These are phyloP conservation scores for Ophraella communa DNA, from an alignment of 2,888 invertebrate genomes.

Conservation along the genomic window DNA sequence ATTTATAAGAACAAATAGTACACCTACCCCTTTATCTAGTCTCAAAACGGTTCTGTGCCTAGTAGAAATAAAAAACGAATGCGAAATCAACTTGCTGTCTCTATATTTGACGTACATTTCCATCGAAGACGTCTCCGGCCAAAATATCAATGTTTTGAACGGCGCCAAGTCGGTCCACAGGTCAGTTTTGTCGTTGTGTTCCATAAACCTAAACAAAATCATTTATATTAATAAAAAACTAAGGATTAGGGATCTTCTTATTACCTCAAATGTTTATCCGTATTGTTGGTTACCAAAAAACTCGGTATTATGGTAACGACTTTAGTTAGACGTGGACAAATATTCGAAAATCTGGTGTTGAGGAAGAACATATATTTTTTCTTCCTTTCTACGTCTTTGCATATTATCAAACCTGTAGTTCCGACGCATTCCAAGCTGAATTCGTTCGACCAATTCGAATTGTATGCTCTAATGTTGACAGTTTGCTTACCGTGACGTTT, in stretches of 20 bases:
- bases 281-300: slow-evolving; percentile 78
- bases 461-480: slow-evolving; percentile 66
- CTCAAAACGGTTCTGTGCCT: slow-evolving; percentile 76
- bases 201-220: slow-evolving; percentile 80
- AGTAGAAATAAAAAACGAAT: slow-evolving; percentile 75
- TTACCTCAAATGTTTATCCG: slow-evolving; percentile 62
- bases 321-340: slow-evolving; percentile 77
- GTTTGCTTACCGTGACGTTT: slow-evolving; percentile 63
- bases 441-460: slow-evolving; percentile 71
- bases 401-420: slow-evolving; percentile 77
- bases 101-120: slow-evolving; percentile 80
- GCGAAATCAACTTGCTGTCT: slow-evolving; percentile 77
- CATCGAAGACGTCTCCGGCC: slow-evolving; percentile 84
- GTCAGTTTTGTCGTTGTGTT: slow-evolving; percentile 83
- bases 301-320: slow-evolving; percentile 81
- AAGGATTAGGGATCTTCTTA: background rate
- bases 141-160: slow-evolving; percentile 75
- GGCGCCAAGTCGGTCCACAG: slow-evolving; percentile 80
- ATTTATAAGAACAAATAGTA: too few relatives aligned
- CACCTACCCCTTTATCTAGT: slow-evolving; percentile 81
- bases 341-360: slow-evolving; percentile 70
- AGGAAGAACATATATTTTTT: slow-evolving; percentile 77
- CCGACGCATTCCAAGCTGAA: slow-evolving; percentile 74
- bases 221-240: background rate
- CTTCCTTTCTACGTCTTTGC: slow-evolving; percentile 73